A percentile compares a stretch with the other conserved stretches of the same genome.
phyloP scores from a whole-genome alignment of 2,888 invertebrate species.

The Dicyrtomina minuta region DNA sequence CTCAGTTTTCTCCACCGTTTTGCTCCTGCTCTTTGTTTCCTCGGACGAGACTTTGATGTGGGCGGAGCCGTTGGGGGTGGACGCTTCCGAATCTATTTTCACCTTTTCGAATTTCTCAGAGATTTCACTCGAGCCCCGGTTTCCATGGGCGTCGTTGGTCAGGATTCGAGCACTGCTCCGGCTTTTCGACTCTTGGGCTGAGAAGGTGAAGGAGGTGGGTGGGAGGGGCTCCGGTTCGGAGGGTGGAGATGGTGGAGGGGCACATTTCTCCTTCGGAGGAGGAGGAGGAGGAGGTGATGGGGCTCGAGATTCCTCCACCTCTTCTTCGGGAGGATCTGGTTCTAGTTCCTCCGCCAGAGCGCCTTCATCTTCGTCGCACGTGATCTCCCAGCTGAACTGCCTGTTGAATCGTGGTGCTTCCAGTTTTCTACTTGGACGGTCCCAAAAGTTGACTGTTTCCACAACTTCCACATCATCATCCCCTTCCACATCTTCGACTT shows the following conservation, averaged over 20 bases:
- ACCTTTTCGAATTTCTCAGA: too few relatives aligned
- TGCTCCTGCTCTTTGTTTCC: not conserved
- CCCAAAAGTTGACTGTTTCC: constrained; percentile 31
- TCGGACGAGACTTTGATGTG: constrained; percentile 8
- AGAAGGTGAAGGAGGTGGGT: too few relatives aligned
- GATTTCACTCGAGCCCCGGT: too few relatives aligned
- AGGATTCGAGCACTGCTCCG: constrained; percentile 17
- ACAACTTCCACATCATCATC: not conserved
- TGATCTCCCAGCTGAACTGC: constrained; percentile 27
- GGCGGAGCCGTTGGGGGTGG: too few relatives aligned
- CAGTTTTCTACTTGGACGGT: not conserved
- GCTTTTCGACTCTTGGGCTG: not conserved
- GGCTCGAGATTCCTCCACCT: not conserved
- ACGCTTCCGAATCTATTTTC: too few relatives aligned
- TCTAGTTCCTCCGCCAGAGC: not conserved
- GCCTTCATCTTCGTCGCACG: constrained; percentile 11
- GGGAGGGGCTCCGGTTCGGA: not conserved
- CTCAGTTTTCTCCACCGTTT: not conserved
- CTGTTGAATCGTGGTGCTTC: constrained; percentile 16
- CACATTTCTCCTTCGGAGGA: not conserved
- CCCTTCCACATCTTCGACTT: constrained; percentile 10
- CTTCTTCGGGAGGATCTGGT: not conserved
- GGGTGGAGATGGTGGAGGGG: not conserved
- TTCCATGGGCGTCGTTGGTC: not conserved
- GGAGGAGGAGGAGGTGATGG: not conserved